Conservation (phyloP, 2,797 vertebrate species). For the Pseudocheirus occidentalis region DNA sequence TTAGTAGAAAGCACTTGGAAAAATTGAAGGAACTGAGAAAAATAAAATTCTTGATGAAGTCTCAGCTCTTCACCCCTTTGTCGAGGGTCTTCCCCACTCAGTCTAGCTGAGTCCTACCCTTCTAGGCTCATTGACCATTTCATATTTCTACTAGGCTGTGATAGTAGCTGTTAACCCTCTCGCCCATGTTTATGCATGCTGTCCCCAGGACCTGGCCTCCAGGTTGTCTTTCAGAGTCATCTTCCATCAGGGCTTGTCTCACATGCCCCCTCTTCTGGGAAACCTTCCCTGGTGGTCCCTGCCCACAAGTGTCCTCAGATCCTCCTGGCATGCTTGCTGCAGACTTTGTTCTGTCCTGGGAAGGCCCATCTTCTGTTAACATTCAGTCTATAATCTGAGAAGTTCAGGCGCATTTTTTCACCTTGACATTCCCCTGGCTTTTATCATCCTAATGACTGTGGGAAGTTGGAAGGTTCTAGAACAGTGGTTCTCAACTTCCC, state of each 20-base stretch:
- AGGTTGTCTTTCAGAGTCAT: background rate
- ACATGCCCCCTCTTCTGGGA: background rate
- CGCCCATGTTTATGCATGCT: background rate
- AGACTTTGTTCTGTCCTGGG: background rate
- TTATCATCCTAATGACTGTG: background rate
- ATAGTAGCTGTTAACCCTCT: background rate
- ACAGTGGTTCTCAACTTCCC: too few species aligned
- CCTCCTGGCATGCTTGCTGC: rapidly evolving
- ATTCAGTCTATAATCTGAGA: background rate
- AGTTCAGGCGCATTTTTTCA: background rate
- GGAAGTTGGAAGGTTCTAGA: background rate
- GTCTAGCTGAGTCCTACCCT: background rate
- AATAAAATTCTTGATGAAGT: background rate
- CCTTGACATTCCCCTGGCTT: background rate
- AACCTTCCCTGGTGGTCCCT: background rate
- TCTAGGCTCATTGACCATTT: background rate
- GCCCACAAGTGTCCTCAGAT: background rate
- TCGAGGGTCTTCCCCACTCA: background rate
- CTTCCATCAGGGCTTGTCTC: background rate
- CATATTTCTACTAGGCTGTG: background rate
- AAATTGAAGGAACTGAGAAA: background rate
- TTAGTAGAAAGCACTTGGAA: background rate
- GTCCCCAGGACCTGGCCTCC: background rate
- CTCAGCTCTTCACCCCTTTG: background rate
- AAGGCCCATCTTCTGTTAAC: background rate